A percentile compares a stretch with the other conserved stretches of the same genome.
Evolutionary conservation across 2,888 invertebrate species (phyloP).

Genomic region (Morpho deidamia): DNA sequence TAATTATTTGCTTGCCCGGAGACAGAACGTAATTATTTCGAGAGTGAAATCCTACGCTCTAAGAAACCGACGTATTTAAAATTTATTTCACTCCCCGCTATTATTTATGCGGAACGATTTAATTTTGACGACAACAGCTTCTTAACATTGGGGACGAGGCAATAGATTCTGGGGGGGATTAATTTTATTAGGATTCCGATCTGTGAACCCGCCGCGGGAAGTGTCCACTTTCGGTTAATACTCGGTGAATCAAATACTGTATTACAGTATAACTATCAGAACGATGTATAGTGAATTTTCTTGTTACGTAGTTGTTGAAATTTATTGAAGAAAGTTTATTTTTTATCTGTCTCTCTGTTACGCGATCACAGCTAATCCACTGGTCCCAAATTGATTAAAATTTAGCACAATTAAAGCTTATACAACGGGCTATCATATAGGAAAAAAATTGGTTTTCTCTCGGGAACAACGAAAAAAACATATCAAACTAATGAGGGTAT

Average conservation of each 20-base stretch:
- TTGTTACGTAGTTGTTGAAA: too few relatives aligned
- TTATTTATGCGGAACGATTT: slow-evolving; percentile 35
- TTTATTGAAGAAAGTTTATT: too few relatives aligned
- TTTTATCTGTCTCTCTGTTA: too few relatives aligned
- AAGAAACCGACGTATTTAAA: slow-evolving; percentile 40
- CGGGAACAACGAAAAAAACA: too few relatives aligned
- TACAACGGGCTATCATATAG: too few relatives aligned
- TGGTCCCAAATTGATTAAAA: too few relatives aligned
- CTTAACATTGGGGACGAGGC: slow-evolving; percentile 19
- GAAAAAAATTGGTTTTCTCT: too few relatives aligned
- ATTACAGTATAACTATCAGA: background rate
- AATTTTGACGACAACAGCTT: slow-evolving; percentile 33
- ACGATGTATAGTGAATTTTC: slow-evolving; percentile 1
- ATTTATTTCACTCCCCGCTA: slow-evolving; percentile 37
- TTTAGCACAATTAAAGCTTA: too few relatives aligned
- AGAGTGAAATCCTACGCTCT: slow-evolving; percentile 50
- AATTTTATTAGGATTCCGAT: slow-evolving; percentile 9
- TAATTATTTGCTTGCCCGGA: slow-evolving; percentile 56
- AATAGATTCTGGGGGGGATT: slow-evolving; percentile 10
- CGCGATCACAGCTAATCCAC: too few relatives aligned
- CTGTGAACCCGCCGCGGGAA: slow-evolving; percentile 5
- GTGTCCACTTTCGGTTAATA: slow-evolving; percentile 1
- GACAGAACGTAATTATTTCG: slow-evolving; percentile 59
- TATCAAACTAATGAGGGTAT: too few relatives aligned
- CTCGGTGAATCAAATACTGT: background rate